Base-by-base conservation (phyloP, 1,140 invertebrate species). In the Diorhabda carinulata region DNA sequence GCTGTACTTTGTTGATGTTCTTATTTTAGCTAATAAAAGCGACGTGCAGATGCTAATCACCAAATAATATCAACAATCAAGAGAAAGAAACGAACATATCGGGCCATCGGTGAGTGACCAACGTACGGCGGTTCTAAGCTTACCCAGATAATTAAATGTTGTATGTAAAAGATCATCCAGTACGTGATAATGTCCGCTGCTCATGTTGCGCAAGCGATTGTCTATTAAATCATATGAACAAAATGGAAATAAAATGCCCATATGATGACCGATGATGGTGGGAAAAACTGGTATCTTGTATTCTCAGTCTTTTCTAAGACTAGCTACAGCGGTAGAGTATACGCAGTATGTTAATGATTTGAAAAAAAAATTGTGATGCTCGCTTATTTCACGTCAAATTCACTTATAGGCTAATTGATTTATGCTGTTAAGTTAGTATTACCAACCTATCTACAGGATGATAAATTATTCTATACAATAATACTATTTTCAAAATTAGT, bases 231-330 rank as follows among this genome's bases (percentile, higher is more conserved):
- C 75, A 76, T 76, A 68, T 66, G 68, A 65, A 73, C 70, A 74
- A 77, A 77, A 76, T 73, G 75, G 71, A 76, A 77, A 73, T 71
- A 73, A 76, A 74, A 68, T 74, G 71, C 70, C 69, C 70, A 72
- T 71, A 70, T 66, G 74, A 78, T 78, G 76, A 78, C 74, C 76
- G 73, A 78, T 74, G 75, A 78, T 74, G 75, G 76, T 78, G 76
- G 76, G 76, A 78, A 78, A 74, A 78, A 78, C 72, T 77, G 64
- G 74, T 71, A 73, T 72, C 72, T 73, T 78, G 74, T 75, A 75
- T 78, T 78, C 76, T 78, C 76, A 78, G 76, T 77, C 61, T 65
- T 6, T 41, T 64, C 44, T 56, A 25, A 56, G 45, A 64, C 45
- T 52, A 52, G 41, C 47, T n/a, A 52, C 47, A 52, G 47, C 47